phyloP scores from a whole-genome alignment of 2,113 vertebrate genomes.

The Mungos mungo region DNA sequence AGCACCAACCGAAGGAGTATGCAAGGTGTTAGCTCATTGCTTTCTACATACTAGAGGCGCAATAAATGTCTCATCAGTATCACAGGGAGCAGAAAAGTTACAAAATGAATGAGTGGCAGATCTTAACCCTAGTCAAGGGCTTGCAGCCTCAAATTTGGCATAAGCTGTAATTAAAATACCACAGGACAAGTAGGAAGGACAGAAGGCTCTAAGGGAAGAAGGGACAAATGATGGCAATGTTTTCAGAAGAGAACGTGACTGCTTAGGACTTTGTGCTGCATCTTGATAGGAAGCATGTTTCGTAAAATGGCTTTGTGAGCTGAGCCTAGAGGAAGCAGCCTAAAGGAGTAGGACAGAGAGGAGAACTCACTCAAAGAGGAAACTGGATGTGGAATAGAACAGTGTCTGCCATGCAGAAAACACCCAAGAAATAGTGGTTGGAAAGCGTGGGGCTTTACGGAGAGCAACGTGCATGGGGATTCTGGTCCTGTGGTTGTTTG shows the following conservation, averaged over 20 bases:
- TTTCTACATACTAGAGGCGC: background rate
- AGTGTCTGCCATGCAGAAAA: background rate
- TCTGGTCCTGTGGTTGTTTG: background rate
- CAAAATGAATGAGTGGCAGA: background rate
- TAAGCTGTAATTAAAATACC: background rate
- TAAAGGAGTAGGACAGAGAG: background rate
- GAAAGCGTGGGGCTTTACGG: background rate
- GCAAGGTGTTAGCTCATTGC: rapidly evolving
- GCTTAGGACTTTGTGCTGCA: background rate
- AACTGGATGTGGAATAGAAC: background rate
- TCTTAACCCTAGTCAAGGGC: background rate
- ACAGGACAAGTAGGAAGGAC: background rate
- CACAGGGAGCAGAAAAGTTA: rapidly evolving
- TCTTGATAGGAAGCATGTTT: background rate
- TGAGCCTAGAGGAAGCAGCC: background rate
- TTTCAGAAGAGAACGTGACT: background rate
- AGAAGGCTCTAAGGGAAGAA: background rate
- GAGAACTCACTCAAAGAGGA: background rate
- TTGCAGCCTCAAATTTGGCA: background rate
- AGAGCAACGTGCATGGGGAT: background rate
- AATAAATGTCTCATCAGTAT: background rate
- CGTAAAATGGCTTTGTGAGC: background rate
- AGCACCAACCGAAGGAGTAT: background rate
- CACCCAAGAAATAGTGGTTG: background rate
- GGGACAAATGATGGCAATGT: background rate